phyloP scores from a whole-genome alignment of 2,888 invertebrate genomes.

The Nudaria mundana region DNA sequence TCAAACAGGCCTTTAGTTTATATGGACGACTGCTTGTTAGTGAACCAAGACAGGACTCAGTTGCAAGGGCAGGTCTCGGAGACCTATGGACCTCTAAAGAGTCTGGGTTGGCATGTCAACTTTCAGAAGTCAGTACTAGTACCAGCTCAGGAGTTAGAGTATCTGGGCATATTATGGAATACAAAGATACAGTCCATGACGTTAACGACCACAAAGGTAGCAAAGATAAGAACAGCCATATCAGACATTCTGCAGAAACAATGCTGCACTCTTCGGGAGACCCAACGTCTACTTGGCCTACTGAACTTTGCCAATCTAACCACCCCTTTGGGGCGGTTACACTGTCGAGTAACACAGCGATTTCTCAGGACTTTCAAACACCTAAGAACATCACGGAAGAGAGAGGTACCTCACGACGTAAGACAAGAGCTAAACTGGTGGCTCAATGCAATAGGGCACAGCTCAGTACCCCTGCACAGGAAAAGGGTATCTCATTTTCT shows the following conservation, averaged over 20 bases:
- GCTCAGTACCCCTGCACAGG: not conserved
- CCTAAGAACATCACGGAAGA: conserved; percentile 3
- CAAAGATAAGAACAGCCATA: not conserved
- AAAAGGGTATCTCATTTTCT: not conserved
- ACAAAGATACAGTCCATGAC: not conserved
- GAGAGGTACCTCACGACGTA: conserved; percentile 9
- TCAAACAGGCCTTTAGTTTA: conserved; percentile 10
- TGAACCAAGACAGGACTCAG: not conserved
- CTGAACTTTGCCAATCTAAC: conserved; percentile 20
- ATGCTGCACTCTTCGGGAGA: not conserved
- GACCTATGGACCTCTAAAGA: conserved; percentile 10
- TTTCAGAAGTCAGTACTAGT: conserved; percentile 14
- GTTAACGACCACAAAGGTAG: not conserved
- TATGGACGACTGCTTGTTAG: conserved; percentile 8
- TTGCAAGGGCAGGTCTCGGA: conserved; percentile 8
- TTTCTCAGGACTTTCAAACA: conserved; percentile 14
- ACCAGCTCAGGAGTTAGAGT: conserved; percentile 17
- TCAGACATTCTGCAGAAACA: not conserved
- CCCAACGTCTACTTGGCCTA: conserved; percentile 13
- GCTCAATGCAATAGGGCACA: not conserved
- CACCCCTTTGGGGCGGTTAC: conserved; percentile 1
- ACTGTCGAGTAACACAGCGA: conserved; percentile 17
- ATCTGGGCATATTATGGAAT: conserved; percentile 5
- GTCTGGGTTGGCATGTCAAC: conserved; percentile 23
- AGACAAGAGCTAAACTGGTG: conserved; percentile 6